These are phyloP conservation scores for Lucilia cuprina DNA, from an alignment of 1,140 invertebrate species.

Conservation along the genomic window DNA sequence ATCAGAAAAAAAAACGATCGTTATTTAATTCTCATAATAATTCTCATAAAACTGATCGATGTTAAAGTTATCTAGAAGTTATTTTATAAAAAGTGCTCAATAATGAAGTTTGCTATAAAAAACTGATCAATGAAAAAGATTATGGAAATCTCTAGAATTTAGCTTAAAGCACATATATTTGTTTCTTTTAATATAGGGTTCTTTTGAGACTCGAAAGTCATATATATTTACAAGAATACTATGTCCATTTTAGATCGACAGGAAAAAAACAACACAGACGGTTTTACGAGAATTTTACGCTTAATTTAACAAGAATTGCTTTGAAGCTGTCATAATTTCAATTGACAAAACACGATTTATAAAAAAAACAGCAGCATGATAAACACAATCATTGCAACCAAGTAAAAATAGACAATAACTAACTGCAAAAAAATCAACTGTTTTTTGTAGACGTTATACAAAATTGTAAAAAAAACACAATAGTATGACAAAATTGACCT, in stretches of 20 bases:
- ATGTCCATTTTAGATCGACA: not conserved
- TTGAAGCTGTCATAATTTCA: slow-evolving; percentile 13
- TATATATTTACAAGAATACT: no score
- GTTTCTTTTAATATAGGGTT: not conserved
- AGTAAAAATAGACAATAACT: not conserved
- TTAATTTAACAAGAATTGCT: slow-evolving; percentile 30
- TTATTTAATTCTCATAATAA: no score
- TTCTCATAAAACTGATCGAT: no score
- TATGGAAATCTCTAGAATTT: no score
- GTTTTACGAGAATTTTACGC: slow-evolving; percentile 21
- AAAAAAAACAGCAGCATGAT: not conserved
- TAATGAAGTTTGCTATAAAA: no score
- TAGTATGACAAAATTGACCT: slow-evolving; percentile 2
- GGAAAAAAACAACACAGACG: not conserved
- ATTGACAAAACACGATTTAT: slow-evolving; percentile 22
- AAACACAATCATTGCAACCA: not conserved
- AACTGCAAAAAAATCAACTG: not conserved
- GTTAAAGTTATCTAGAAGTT: no score
- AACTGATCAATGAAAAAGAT: no score
- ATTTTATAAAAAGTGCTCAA: no score
- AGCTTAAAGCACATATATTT: no score
- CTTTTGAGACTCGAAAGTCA: not conserved
- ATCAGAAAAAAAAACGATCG: no score
- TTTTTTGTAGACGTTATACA: no score
- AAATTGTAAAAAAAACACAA: not conserved